phyloP scores from a whole-genome alignment of 2,888 invertebrate species.

The Cephus sareptanus region DNA sequence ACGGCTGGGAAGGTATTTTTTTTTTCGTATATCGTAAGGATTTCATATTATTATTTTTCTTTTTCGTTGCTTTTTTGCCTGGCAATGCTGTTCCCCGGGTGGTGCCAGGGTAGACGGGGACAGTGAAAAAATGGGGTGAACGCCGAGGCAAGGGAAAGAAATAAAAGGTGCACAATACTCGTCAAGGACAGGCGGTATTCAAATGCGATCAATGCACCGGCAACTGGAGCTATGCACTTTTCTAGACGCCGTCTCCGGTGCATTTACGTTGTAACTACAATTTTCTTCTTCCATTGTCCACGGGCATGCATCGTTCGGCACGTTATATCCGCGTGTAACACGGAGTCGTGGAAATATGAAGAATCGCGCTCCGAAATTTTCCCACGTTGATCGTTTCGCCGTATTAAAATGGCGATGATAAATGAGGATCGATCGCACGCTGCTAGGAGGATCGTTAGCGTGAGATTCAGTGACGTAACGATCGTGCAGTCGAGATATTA shows the following conservation, averaged over 20 bases:
- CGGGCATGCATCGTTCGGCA: neutral
- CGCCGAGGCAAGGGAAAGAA: neutral
- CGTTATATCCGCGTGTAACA: neutral
- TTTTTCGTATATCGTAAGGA: neutral
- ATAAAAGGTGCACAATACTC: conserved; percentile 44
- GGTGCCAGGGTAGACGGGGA: neutral
- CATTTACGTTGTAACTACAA: neutral
- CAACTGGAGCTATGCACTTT: conserved; percentile 41
- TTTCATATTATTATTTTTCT: neutral
- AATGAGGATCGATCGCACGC: conserved; percentile 7
- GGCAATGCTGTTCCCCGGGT: neutral
- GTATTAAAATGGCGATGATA: neutral
- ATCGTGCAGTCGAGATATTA: conserved; percentile 58
- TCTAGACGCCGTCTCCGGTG: conserved; percentile 42
- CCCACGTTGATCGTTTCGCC: neutral
- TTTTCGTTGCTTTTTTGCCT: neutral
- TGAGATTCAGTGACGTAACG: conserved; percentile 63
- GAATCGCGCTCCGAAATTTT: neutral
- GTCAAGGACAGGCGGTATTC: conserved; percentile 54
- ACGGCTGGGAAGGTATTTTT: neutral
- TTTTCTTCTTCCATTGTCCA: neutral
- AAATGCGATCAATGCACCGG: conserved; percentile 47
- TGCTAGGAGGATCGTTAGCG: conserved; percentile 56
- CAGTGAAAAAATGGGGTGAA: conserved; percentile 11
- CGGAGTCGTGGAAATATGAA: neutral